Evolutionary conservation across 2,888 invertebrate species (phyloP).

Genomic region (Isoperla grammatica): DNA sequence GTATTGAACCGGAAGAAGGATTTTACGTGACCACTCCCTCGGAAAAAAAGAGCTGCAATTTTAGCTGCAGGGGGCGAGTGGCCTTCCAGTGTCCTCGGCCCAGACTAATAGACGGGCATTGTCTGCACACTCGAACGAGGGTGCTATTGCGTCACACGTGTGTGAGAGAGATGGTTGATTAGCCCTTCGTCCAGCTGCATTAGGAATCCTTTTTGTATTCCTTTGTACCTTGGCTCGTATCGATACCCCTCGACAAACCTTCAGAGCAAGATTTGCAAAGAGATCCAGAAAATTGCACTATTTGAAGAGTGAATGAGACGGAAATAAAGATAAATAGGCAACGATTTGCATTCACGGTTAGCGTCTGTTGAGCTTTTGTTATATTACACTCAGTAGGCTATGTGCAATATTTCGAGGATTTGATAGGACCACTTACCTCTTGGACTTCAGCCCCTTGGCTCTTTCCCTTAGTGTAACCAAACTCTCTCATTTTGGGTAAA

Average conservation of each 20-base stretch:
- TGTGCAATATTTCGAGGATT: too few species aligned
- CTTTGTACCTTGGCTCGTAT: conserved; percentile 4
- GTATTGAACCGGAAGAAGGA: conserved; percentile 10
- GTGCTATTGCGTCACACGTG: neutral
- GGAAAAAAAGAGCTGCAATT: conserved; percentile 18
- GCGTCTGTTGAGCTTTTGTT: too few species aligned
- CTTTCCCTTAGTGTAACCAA: too few species aligned
- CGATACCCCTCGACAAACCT: conserved; percentile 1
- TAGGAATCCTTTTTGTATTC: neutral
- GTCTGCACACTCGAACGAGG: neutral
- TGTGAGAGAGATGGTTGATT: conserved; percentile 2
- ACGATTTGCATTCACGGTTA: too few species aligned
- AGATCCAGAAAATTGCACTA: neutral
- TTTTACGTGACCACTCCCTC: neutral
- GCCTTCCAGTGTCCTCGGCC: conserved; percentile 4
- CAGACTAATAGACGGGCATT: conserved; percentile 13
- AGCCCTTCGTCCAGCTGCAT: conserved; percentile 9
- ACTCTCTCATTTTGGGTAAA: too few species aligned
- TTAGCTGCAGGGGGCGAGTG: conserved; percentile 19
- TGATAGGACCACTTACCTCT: too few species aligned
- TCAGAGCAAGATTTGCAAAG: neutral
- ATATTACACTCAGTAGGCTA: too few species aligned
- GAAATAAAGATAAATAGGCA: neutral
- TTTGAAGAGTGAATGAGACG: conserved; percentile 2
- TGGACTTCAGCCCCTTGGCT: too few species aligned